phyloP scores from a whole-genome alignment of 2,113 vertebrate genomes.

The Stegostoma tigrinum region DNA sequence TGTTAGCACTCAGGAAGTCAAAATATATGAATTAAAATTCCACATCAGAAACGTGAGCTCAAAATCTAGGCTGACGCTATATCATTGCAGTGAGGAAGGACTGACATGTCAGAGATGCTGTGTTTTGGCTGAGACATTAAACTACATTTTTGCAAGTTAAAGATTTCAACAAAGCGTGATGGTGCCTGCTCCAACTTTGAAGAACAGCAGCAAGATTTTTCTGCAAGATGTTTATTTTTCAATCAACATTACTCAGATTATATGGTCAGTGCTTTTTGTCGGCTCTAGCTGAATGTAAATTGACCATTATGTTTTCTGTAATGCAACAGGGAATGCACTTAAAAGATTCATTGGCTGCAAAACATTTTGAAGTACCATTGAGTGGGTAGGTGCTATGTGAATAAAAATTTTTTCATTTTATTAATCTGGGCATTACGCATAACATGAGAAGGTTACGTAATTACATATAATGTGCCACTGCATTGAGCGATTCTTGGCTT shows the following conservation, averaged over 20 bases:
- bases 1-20: neutral
- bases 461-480: neutral
- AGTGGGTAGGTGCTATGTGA: neutral
- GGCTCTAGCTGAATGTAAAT: neutral
- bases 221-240: no score
- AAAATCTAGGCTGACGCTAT: neutral
- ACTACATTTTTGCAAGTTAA: no score
- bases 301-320: no score
- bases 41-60: neutral
- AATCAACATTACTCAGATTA: neutral
- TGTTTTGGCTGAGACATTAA: no score
- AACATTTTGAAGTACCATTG: neutral
- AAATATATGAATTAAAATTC: no score
- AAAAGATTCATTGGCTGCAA: neutral
- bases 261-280: neutral
- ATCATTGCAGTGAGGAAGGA: no score
- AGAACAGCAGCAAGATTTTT: no score
- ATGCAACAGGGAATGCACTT: neutral
- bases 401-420: neutral
- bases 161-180: no score
- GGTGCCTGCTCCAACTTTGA: no score
- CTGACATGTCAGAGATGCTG: no score
- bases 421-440: neutral
- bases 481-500: neutral
- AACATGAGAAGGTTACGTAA: neutral